Evolutionary conservation across 2,888 invertebrate species (phyloP).

Genomic region (Phengaris alcon): DNA sequence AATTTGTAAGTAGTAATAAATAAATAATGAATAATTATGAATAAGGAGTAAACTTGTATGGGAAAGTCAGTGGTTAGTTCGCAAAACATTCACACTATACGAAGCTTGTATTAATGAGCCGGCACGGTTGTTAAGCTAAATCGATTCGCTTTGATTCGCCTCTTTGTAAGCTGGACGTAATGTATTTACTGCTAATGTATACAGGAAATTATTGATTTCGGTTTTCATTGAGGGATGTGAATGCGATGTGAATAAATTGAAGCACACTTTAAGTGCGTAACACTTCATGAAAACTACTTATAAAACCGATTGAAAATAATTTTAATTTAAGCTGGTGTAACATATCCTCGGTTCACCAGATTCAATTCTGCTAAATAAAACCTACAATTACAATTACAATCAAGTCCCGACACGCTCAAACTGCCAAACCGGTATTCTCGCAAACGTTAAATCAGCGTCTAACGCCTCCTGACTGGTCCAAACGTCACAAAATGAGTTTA

Average conservation of each 20-base stretch:
- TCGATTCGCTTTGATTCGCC: conserved; percentile 9
- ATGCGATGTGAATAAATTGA: not conserved
- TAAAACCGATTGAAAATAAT: too few species aligned
- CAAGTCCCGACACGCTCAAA: too few species aligned
- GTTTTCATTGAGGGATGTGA: not conserved
- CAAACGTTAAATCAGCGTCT: too few species aligned
- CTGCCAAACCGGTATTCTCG: too few species aligned
- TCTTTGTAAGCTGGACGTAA: conserved; percentile 15
- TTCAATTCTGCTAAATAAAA: too few species aligned
- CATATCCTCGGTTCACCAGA: too few species aligned
- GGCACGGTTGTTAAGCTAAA: not conserved
- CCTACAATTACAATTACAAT: too few species aligned
- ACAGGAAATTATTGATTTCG: not conserved
- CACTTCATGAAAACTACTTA: not conserved
- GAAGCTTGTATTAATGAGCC: not conserved
- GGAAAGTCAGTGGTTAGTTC: not conserved
- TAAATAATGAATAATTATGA: not conserved
- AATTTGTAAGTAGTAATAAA: not conserved
- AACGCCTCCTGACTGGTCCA: too few species aligned
- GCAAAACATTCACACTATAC: not conserved
- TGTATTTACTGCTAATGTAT: not conserved
- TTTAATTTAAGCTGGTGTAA: too few species aligned
- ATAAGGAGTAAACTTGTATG: not conserved
- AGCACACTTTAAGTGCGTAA: not conserved
- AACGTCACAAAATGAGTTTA: too few species aligned